Base-by-base conservation (phyloP, 2,797 vertebrate genomes). In the Poeciliopsis gracilis region DNA sequence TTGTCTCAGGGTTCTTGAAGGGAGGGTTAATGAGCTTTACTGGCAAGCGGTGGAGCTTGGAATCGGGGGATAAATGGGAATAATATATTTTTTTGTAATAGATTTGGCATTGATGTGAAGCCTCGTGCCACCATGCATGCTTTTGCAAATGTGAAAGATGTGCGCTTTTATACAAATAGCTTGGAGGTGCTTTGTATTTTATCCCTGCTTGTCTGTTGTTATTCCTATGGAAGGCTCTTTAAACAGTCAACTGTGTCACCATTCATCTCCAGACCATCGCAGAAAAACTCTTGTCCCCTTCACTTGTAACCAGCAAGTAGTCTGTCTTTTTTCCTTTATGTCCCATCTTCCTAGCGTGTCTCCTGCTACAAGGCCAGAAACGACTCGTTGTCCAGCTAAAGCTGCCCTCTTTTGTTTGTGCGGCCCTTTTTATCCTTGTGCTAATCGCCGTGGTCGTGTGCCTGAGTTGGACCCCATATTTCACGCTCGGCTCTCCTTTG, bases 381-480 rank as follows among this genome's bases (percentile, higher is more conserved):
- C 93, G 91, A 86, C 87, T 88, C 91, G 94, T 95, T 95, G 94
- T 95, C 93, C 91, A 30, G 88, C 88, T 85, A 89, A 93, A 93
- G 89, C 93, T 92, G 87, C 88, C 90, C 86, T 88, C 92, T 90
- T 93, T 94, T 94, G 92, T 94, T 92, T 93, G 90, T 59, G 82
- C 88, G 79, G 93, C 87, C 91, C 92, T 94, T 95, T 94, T 94
- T 95, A 93, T 95, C 91, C 93, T 90, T 89, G 88, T 92, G 90
- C 93, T 96, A 95, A 95, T 95, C 94, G 92, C 90, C 90, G 81
- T 84, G 94, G 94, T 95, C 93, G 93, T 96, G 94, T 94, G 94
- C 94, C 94, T 93, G 93, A 92, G 92, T 95, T 94, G 93, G 94
- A 95, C 94, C 94, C 93, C 95, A 94, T 95, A 94, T 96, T 95